Evolutionary conservation across 2,113 vertebrate genomes (phyloP).

Genomic region (Dromaius novaehollandiae): DNA sequence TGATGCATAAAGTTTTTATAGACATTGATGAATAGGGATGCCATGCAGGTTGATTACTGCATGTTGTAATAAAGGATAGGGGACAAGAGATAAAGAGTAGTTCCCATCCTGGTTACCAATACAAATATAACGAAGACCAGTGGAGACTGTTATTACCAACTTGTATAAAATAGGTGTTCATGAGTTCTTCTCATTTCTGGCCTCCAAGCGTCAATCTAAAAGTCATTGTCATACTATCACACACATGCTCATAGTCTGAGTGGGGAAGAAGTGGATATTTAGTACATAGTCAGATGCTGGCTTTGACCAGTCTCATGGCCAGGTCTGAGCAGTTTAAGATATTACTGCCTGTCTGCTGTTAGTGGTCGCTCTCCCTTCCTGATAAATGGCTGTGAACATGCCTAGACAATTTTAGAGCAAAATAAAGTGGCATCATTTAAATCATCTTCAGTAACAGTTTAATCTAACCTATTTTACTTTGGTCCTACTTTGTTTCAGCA

Average conservation of each 20-base stretch:
- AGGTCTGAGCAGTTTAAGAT: not conserved
- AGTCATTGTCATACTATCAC: not conserved
- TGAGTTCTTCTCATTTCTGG: not conserved
- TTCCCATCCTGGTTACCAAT: not conserved
- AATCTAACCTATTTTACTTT: constrained; percentile 20
- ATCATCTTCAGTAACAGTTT: not conserved
- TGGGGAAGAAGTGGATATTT: not conserved
- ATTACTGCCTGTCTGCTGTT: not conserved
- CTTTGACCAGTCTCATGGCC: not conserved
- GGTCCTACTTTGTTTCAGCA: not conserved
- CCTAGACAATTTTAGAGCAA: not conserved
- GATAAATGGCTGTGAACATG: not conserved
- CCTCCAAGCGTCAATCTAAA: not conserved
- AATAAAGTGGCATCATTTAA: constrained; percentile 28
- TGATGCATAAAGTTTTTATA: not conserved
- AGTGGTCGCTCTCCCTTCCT: not conserved
- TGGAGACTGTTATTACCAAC: not conserved
- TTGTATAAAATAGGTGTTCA: not conserved
- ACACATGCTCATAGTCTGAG: not conserved
- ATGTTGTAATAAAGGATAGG: not conserved
- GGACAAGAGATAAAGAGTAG: not conserved
- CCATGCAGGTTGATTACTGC: not conserved
- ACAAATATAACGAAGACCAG: not conserved
- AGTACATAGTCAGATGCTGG: not conserved
- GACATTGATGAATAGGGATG: not conserved